These are phyloP conservation scores for Palaemon carinicauda DNA, from an alignment of 1,140 invertebrate species.

Conservation along the genomic window DNA sequence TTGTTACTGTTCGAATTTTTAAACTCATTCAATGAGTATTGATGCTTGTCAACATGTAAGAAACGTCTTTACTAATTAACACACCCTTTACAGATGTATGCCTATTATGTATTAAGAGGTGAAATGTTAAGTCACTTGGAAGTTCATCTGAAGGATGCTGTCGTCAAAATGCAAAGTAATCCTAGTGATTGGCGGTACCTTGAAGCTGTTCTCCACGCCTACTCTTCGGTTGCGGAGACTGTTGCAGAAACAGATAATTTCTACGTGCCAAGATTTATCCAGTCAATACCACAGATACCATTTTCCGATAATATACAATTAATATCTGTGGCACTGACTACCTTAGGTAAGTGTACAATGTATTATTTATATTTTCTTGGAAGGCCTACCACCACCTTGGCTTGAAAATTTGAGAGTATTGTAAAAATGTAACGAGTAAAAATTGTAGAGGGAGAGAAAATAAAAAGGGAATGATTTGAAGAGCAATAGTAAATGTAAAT, in stretches of 20 bases:
- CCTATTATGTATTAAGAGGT: conserved; percentile 55
- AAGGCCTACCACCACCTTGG: too few relatives aligned
- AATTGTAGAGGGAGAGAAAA: too few relatives aligned
- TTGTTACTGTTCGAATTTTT: too few relatives aligned
- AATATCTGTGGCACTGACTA: conserved; percentile 58
- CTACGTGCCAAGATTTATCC: conserved; percentile 57
- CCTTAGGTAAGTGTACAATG: conserved; percentile 43
- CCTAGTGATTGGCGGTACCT: conserved; percentile 56
- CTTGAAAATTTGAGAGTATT: too few relatives aligned
- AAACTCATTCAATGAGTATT: too few relatives aligned
- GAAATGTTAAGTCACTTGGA: conserved; percentile 57
- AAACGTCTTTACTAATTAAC: background rate
- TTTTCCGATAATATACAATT: conserved; percentile 59
- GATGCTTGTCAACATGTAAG: too few relatives aligned
- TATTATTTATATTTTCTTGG: too few relatives aligned
- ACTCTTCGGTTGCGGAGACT: conserved; percentile 58
- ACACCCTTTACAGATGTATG: conserved; percentile 55
- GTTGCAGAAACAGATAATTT: conserved; percentile 58
- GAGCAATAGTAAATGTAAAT: too few relatives aligned
- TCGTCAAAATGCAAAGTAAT: conserved; percentile 55
- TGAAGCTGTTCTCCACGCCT: conserved; percentile 57
- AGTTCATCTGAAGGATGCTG: conserved; percentile 56
- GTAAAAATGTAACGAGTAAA: too few relatives aligned
- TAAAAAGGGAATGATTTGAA: too few relatives aligned
- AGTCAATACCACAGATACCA: conserved; percentile 59